Conservation (phyloP, 2,113 vertebrate species). For the Hippocampus zosterae region DNA sequence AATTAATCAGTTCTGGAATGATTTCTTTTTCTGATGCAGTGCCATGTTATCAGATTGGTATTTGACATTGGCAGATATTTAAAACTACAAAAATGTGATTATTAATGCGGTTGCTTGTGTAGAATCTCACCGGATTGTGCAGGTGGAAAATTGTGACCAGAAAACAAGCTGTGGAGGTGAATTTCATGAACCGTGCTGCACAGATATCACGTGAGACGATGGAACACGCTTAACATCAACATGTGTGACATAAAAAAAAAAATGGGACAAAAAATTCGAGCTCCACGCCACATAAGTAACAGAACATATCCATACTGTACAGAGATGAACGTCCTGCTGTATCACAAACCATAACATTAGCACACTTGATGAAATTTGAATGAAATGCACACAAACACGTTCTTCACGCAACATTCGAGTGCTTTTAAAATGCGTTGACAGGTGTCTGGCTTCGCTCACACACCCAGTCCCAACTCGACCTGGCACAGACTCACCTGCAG, state of each 20-base stretch:
- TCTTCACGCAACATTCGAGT: conserved; percentile 22
- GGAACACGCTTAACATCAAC: conserved; percentile 61
- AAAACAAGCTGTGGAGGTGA: conserved; percentile 48
- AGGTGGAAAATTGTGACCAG: background rate
- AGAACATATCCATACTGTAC: conserved; percentile 57
- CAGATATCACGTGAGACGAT: conserved; percentile 45
- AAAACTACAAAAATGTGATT: background rate
- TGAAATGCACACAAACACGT: conserved; percentile 43
- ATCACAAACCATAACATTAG: conserved; percentile 64
- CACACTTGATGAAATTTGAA: conserved; percentile 43
- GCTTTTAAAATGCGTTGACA: conserved; percentile 13
- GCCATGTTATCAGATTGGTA: too few relatives aligned
- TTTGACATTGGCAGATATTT: background rate
- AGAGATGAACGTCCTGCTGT: conserved; percentile 62
- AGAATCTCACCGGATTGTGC: background rate
- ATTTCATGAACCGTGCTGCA: conserved; percentile 38
- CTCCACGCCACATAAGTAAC: conserved; percentile 10
- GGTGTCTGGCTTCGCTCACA: conserved; percentile 7
- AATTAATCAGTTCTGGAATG: too few relatives aligned
- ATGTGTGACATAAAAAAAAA: conserved; percentile 21
- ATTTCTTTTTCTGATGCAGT: too few relatives aligned
- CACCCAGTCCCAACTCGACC: background rate
- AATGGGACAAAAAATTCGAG: conserved; percentile 23
- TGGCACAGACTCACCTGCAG: conserved; percentile 85
- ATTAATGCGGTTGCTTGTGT: background rate